These are phyloP conservation scores for Leptobrachium leishanense DNA, from an alignment of 2,113 vertebrate genomes.

Conservation along the genomic window DNA sequence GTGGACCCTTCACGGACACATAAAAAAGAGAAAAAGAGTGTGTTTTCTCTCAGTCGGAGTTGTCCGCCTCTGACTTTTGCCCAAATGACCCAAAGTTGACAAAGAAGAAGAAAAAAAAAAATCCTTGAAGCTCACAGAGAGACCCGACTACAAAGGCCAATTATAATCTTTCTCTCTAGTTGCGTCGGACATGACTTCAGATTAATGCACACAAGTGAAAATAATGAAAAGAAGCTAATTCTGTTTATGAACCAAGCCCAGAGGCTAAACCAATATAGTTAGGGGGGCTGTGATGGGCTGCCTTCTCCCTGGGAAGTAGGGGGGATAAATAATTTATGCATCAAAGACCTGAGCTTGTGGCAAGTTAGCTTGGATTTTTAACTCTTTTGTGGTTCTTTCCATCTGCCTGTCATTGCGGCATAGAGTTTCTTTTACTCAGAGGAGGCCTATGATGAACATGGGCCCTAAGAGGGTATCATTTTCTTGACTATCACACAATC, in stretches of 20 bases:
- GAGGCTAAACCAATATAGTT: constrained; percentile 51
- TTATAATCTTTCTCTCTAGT: constrained; percentile 49
- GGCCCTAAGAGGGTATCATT: no score
- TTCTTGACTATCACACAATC: no score
- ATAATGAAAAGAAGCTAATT: constrained; percentile 51
- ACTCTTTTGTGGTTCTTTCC: background rate
- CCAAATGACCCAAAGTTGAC: constrained; percentile 38
- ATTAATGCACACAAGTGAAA: constrained; percentile 48
- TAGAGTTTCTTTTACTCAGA: no score
- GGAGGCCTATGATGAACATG: no score
- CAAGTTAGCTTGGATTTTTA: constrained; percentile 41
- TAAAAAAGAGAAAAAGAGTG: constrained; percentile 1
- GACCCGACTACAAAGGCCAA: constrained; percentile 47
- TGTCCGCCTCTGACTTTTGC: constrained; percentile 5
- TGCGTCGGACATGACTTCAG: constrained; percentile 47
- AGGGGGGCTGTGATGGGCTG: constrained; percentile 48
- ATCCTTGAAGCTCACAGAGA: constrained; percentile 42
- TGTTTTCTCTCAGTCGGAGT: background rate
- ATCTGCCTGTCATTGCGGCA: no score
- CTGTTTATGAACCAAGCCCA: constrained; percentile 50
- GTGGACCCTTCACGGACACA: background rate
- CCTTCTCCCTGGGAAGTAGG: constrained; percentile 44
- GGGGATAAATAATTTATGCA: constrained; percentile 48
- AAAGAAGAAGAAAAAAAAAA: constrained; percentile 30
- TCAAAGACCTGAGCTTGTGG: constrained; percentile 50